Evolutionary conservation across 2,797 vertebrate genomes (phyloP), one percentile per base, ranked within the genome.

Genomic region (Merluccius polli): DNA sequence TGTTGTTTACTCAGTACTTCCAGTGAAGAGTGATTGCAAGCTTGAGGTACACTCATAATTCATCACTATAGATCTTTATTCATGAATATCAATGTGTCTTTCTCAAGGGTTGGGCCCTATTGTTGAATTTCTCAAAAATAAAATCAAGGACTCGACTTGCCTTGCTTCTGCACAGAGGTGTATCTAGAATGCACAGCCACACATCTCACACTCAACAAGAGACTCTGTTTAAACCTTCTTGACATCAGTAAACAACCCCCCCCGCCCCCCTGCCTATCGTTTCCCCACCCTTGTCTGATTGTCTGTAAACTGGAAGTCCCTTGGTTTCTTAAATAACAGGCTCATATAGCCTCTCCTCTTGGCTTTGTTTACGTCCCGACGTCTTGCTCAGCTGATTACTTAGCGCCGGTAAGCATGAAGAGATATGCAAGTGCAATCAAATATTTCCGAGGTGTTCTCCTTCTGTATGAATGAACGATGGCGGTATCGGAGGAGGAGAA

Each of bases 381-480:
- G 73, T 76, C 78, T 86, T 88, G 87, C 83, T 81, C 82, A 81
- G 87, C 87, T 88, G 90, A 82, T 84, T 90, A 85, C 85, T 90
- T 89, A 90, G 32, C 13, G 75, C 69, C 59, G 69, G 75, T 44
- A 78, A 91, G 90, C 84, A 84, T 81, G 82, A 86, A 82, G 85
- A 92, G 89, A 93, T 90, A 90, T 87, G 90, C 89, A 87, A 91
- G 89, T 84, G 88, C 89, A 91, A 92, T 93, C 90, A 91, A 91
- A 87, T 88, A 92, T 92, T 91, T 92, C 86, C 86, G 89, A 90
- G 89, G 84, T 84, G 10, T 59, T 59, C 52, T 59, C 24, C 52
- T n/a, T 18, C 89, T 82, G 86, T 85, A 86, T 88, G 92, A 91
- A 91, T 89, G 89, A 91, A 91, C 88, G 89, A 88, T 67, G 84